Percentiles rank a stretch among this genome's conserved stretches.
These are phyloP conservation scores for Abramis brama DNA, from an alignment of 2,113 vertebrate genomes.

Conservation along the genomic window DNA sequence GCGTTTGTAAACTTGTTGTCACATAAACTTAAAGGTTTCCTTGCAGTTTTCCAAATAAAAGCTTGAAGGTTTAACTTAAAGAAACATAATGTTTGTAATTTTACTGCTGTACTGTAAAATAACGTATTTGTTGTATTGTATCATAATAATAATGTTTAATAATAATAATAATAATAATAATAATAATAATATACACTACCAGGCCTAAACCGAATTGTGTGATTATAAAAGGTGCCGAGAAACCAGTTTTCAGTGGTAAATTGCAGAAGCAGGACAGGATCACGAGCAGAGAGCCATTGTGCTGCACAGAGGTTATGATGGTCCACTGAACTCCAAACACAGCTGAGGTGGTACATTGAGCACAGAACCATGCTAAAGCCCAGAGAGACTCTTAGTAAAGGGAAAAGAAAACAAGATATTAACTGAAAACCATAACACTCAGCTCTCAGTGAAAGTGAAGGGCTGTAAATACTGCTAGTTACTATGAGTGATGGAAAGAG, in stretches of 20 bases:
- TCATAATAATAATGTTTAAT: too few relatives aligned
- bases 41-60: too few relatives aligned
- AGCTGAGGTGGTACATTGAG: not conserved
- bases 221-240: not conserved
- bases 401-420: conserved; percentile 12
- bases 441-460: not conserved
- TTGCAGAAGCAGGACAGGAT: conserved; percentile 28
- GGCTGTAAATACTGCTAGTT: conserved; percentile 1
- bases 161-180: too few relatives aligned
- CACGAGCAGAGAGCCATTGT: not conserved
- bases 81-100: too few relatives aligned
- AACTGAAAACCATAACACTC: not conserved
- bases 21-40: not conserved
- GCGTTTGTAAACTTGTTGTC: not conserved
- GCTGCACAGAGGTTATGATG: conserved; percentile 18
- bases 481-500: conserved; percentile 11
- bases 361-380: not conserved
- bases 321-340: conserved; percentile 2
- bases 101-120: too few relatives aligned
- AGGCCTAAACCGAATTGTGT: not conserved
- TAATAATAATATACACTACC: not conserved
- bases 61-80: too few relatives aligned
- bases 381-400: not conserved
- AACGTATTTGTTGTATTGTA: too few relatives aligned
- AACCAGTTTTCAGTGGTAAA: conserved; percentile 4